These are phyloP conservation scores for Neodiprion pinetum DNA, from an alignment of 1,140 invertebrate genomes.

Conservation along the genomic window DNA sequence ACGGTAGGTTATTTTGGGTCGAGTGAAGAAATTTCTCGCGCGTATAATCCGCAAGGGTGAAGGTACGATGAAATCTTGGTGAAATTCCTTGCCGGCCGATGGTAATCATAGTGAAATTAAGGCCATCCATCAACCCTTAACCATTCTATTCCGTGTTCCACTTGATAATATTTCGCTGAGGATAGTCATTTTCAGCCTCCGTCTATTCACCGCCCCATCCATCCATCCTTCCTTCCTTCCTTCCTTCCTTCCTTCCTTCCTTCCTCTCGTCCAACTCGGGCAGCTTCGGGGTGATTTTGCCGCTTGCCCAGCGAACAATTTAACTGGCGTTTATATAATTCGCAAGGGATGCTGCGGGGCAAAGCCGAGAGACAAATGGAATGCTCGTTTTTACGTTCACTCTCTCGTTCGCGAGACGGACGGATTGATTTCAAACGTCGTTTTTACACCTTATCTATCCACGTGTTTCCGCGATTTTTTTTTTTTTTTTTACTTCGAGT, in stretches of 20 bases:
- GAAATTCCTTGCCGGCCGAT: conserved; percentile 26
- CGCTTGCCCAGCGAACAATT: neutral
- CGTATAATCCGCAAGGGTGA: too few relatives aligned
- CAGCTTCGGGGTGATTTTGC: neutral
- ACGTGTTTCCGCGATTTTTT: neutral
- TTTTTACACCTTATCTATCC: too few relatives aligned
- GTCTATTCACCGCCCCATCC: conserved; percentile 11
- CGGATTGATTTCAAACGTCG: neutral
- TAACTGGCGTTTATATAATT: neutral
- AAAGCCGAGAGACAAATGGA: neutral
- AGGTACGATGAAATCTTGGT: too few relatives aligned
- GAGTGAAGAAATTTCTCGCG: too few relatives aligned
- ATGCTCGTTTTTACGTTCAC: neutral
- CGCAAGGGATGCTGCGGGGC: neutral
- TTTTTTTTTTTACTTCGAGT: too few relatives aligned
- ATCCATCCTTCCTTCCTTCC: neutral
- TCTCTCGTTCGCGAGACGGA: neutral
- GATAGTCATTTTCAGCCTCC: conserved; percentile 47
- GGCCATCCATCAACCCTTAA: conserved; percentile 50
- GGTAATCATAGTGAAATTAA: conserved; percentile 56
- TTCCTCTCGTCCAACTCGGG: neutral
- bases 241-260: conserved; percentile 20
- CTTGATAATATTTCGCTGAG: conserved; percentile 52
- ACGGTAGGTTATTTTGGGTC: too few relatives aligned
- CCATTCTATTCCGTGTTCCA: conserved; percentile 45